Evolutionary conservation across 2,888 invertebrate species (phyloP).

Genomic region (Chouioia cunea): DNA sequence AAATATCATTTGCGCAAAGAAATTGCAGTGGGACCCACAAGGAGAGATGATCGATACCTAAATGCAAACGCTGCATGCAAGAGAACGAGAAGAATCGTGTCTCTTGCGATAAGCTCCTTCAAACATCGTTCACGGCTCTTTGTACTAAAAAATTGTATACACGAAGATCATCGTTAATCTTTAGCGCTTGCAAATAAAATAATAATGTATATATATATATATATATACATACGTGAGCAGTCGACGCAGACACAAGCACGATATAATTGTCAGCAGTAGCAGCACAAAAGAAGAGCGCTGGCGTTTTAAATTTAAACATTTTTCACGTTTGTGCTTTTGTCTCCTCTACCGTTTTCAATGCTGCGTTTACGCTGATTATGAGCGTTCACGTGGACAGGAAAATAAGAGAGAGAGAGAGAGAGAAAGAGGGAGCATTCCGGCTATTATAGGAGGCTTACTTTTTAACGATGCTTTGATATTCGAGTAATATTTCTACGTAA

Average conservation of each 20-base stretch:
- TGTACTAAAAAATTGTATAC: too few species aligned
- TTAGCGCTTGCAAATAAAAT: not conserved
- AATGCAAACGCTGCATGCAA: too few species aligned
- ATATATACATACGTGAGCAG: not conserved
- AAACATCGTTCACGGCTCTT: conserved; percentile 11
- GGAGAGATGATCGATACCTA: too few species aligned
- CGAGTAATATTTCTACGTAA: too few species aligned
- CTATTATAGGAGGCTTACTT: too few species aligned
- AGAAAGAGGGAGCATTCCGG: not conserved
- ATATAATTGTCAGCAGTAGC: not conserved
- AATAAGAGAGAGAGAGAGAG: too few species aligned
- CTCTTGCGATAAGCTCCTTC: not conserved
- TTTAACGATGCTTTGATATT: too few species aligned
- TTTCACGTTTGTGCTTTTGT: conserved; percentile 7
- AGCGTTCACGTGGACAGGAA: too few species aligned
- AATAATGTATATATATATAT: not conserved
- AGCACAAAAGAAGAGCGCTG: not conserved
- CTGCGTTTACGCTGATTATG: not conserved
- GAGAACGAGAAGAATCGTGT: not conserved
- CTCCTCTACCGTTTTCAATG: not conserved
- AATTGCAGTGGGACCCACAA: too few species aligned
- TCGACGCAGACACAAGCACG: not conserved
- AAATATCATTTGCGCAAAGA: too few species aligned
- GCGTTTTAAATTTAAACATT: conserved; percentile 9
- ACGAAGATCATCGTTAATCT: not conserved